Evolutionary conservation across 2,113 vertebrate genomes (phyloP).

Genomic region (Lepus timidus): DNA sequence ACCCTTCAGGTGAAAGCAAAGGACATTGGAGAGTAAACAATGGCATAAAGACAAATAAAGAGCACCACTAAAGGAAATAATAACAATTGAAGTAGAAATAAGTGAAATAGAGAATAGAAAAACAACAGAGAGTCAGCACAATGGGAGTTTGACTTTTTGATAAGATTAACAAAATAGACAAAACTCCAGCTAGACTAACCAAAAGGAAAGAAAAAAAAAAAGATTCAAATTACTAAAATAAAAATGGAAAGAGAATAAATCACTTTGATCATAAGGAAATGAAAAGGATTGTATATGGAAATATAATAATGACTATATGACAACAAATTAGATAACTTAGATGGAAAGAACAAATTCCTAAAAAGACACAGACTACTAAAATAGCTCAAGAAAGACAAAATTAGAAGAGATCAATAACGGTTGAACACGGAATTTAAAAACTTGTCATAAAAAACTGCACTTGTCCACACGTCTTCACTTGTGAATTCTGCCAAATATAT

Average conservation of each 20-base stretch:
- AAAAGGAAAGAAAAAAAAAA: not conserved
- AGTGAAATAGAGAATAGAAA: not conserved
- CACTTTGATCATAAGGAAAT: not conserved
- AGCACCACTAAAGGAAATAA: not conserved
- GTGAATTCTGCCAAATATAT: not conserved
- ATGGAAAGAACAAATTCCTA: not conserved
- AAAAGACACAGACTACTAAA: not conserved
- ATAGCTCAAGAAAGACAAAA: slow-evolving; percentile 16
- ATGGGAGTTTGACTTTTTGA: not conserved
- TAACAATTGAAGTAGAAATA: not conserved
- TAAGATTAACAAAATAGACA: not conserved
- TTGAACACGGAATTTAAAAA: not conserved
- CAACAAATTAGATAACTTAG: not conserved
- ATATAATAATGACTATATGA: not conserved
- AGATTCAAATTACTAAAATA: not conserved
- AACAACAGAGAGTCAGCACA: not conserved
- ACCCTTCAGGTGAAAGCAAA: slow-evolving; percentile 9
- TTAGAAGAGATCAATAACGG: not conserved
- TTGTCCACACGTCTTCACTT: not conserved
- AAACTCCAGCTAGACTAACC: not conserved
- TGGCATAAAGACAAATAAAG: not conserved
- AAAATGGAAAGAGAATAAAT: slow-evolving; percentile 6
- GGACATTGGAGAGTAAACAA: not conserved
- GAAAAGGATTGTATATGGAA: not conserved
- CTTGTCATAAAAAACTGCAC: not conserved